Base-by-base conservation (phyloP, 2,888 invertebrate species). In the Mythimna ferrago region DNA sequence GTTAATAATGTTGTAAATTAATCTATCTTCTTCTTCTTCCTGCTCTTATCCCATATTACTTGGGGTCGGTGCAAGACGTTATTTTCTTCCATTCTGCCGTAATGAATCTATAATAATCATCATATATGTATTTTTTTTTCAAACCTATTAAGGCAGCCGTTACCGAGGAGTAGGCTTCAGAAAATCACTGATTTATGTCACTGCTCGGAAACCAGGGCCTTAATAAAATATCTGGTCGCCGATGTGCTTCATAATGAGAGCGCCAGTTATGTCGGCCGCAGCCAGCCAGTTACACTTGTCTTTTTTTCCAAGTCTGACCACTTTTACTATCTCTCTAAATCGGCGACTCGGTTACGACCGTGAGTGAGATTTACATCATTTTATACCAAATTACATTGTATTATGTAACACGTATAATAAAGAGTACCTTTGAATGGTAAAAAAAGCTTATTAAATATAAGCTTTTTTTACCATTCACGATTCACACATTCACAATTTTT, bases 271-370 rank as follows among this genome's bases (percentile, higher is more conserved):
- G 87, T 87, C 82, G 86, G 78, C 74, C 86, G 77, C 66, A 72
- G 73, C 76, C 63, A 82, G 84, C 82, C 73, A 70, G 82, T 72
- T 81, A 77, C 69, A 73, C 69, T 76, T 64, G 78, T 85, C 86
- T 90, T 90, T 91, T 90, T 88, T 89, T 84, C 75, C 78, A 63
- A 81, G 91, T 83, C 86, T 86, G 84, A 90, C 88, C 89, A 93
- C 94, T 94, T 93, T 94, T 94, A 94, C 94, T 93, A 92, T 93
- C 93, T 84, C 91, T 89, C 74, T 80, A 84, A 85, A 87, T 86
- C 87, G 84, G 82, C 85, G 81, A 83, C 84, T 81, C 83, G 75
- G 82, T 86, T 87, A 88, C 86, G 87, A 88, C 80, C 84, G 48
- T 48, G 48, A 83, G 84, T 78, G 64, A 85, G 82, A 78, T 89